Evolutionary conservation across 2,888 invertebrate genomes (phyloP).

Genomic region (Schrankia costaestrigalis): DNA sequence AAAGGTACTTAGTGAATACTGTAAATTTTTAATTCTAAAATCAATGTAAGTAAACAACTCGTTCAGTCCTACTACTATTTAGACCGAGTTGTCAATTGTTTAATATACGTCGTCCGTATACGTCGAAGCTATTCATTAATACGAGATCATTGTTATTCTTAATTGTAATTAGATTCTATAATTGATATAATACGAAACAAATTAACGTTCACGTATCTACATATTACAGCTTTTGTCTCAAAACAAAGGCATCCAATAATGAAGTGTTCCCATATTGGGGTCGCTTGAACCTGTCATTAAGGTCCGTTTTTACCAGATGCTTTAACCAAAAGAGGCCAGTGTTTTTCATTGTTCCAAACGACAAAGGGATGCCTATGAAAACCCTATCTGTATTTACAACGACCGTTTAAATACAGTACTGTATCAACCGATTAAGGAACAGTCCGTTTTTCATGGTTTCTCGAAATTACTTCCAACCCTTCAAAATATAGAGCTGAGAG

Average conservation of each 20-base stretch:
- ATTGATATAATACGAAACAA: background rate
- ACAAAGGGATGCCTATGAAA: conserved; percentile 31
- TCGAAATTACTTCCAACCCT: conserved; percentile 27
- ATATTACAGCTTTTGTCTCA: conserved; percentile 10
- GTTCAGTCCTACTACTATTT: no score
- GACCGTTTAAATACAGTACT: conserved; percentile 39
- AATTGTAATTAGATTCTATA: no score
- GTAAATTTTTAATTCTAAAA: no score
- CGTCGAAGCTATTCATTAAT: no score
- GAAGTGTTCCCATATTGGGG: conserved; percentile 23
- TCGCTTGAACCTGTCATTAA: conserved; percentile 23
- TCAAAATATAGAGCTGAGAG: conserved; percentile 40
- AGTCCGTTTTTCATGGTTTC: conserved; percentile 8
- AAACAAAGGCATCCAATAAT: conserved; percentile 20
- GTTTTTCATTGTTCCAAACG: conserved; percentile 38
- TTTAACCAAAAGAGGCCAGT: conserved; percentile 30
- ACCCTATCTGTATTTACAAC: conserved; percentile 43
- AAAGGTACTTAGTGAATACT: no score
- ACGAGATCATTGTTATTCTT: no score
- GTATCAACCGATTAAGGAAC: conserved; percentile 28
- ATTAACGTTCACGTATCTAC: conserved; percentile 7
- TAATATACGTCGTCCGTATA: no score
- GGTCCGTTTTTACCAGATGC: conserved; percentile 22
- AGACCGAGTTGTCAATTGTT: no score
- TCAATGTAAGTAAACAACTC: no score